Percentiles rank a stretch among this genome's conserved stretches.
Conservation (phyloP, 2,888 invertebrate species). For the Sarcophaga caerulescens region DNA sequence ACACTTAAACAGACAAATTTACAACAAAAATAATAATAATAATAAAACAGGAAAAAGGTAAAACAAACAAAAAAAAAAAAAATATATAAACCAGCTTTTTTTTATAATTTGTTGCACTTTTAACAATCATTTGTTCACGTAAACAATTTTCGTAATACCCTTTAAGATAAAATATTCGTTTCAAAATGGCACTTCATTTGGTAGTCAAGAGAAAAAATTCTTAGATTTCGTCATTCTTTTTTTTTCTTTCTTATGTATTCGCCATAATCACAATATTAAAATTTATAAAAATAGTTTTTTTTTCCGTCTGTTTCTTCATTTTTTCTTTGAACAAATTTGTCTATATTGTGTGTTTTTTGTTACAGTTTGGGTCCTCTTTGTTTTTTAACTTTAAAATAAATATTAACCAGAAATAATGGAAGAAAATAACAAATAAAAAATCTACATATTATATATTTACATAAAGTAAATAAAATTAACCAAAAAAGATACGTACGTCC, state of each 20-base stretch:
- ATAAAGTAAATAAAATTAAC: not conserved
- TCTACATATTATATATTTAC: no score
- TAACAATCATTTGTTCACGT: no score
- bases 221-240: not conserved
- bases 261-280: not conserved
- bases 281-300: not conserved
- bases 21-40: not conserved
- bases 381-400: slow-evolving; percentile 35
- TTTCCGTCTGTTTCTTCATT: not conserved
- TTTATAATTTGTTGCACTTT: no score
- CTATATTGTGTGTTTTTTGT: not conserved
- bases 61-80: no score
- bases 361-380: slow-evolving; percentile 17
- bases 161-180: no score
- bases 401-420: slow-evolving; percentile 7
- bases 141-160: no score
- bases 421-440: not conserved
- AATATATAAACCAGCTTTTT: no score
- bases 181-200: no score
- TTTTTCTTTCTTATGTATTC: not conserved
- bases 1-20: not conserved
- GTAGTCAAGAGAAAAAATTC: no score
- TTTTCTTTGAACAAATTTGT: not conserved
- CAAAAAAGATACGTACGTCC: slow-evolving; percentile 42
- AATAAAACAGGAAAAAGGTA: not conserved